A percentile compares a stretch with the other conserved stretches of the same genome.
Conservation (phyloP, 2,888 invertebrate species). For the Epirrita christyi region DNA sequence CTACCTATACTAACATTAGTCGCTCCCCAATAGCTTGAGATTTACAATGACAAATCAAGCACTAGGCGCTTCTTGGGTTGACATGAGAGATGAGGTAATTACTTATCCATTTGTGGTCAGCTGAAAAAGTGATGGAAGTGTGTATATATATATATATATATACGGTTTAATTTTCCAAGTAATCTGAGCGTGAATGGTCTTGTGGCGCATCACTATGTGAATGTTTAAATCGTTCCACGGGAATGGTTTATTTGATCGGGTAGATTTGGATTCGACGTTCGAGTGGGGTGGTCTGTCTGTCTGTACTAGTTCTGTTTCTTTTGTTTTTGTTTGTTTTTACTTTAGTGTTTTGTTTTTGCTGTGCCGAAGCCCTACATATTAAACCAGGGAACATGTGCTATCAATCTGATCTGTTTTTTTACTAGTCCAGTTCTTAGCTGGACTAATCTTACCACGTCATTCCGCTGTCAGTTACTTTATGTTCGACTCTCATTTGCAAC, state of each 20-base stretch:
- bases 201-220: slow-evolving; percentile 46
- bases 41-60: too few relatives aligned
- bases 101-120: too few relatives aligned
- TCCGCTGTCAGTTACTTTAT: too few relatives aligned
- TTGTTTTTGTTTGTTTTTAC: slow-evolving; percentile 26
- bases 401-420: slow-evolving; percentile 10
- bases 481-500: too few relatives aligned
- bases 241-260: slow-evolving; percentile 64
- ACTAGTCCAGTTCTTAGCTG: neutral
- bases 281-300: slow-evolving; percentile 56
- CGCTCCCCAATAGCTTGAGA: too few relatives aligned
- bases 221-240: slow-evolving; percentile 62
- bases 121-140: neutral
- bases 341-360: slow-evolving; percentile 11
- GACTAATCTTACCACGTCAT: too few relatives aligned
- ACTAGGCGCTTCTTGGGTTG: too few relatives aligned
- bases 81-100: too few relatives aligned
- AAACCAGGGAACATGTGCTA: slow-evolving; percentile 3
- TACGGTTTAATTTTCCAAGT: neutral
- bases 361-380: slow-evolving; percentile 8
- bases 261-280: slow-evolving; percentile 58
- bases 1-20: too few relatives aligned
- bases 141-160: neutral
- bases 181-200: neutral
- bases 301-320: slow-evolving; percentile 23